Percentiles rank a stretch among this genome's conserved stretches.
phyloP scores from a whole-genome alignment of 2,888 invertebrate species.

The Oxycera nigricornis region DNA sequence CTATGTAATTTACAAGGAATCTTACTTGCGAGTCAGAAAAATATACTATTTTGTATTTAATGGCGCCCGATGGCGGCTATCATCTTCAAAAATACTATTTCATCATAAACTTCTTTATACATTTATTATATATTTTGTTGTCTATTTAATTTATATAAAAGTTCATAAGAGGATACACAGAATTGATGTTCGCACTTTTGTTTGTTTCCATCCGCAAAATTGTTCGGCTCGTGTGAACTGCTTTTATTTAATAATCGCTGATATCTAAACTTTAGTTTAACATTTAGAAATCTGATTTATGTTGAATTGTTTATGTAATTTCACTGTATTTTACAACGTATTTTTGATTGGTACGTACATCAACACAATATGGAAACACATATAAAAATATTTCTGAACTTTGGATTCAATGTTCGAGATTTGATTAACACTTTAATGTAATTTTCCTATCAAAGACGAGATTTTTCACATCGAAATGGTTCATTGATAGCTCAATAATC shows the following conservation, averaged over 20 bases:
- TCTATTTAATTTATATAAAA: slow-evolving; percentile 31
- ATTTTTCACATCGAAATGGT: background rate
- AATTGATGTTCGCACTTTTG: slow-evolving; percentile 6
- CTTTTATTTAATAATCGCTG: background rate
- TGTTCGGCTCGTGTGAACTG: background rate
- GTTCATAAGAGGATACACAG: slow-evolving; percentile 37
- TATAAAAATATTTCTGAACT: slow-evolving; percentile 25
- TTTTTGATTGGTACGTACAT: no score
- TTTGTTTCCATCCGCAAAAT: background rate
- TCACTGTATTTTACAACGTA: background rate
- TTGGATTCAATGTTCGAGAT: no score
- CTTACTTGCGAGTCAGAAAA: slow-evolving; percentile 22
- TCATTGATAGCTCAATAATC: background rate
- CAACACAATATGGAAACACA: slow-evolving; percentile 2
- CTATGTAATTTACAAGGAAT: slow-evolving; percentile 19
- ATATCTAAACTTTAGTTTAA: background rate
- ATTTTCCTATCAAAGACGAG: slow-evolving; percentile 3
- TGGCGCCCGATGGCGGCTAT: background rate
- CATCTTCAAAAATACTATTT: slow-evolving; percentile 35
- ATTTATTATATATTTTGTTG: background rate
- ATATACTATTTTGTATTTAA: slow-evolving; percentile 28
- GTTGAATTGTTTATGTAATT: background rate
- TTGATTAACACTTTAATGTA: background rate
- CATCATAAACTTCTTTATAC: slow-evolving; percentile 8
- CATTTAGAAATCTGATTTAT: background rate